These are phyloP conservation scores for Drosophila suzukii DNA, from an alignment of 1,140 invertebrate genomes.

Conservation along the genomic window DNA sequence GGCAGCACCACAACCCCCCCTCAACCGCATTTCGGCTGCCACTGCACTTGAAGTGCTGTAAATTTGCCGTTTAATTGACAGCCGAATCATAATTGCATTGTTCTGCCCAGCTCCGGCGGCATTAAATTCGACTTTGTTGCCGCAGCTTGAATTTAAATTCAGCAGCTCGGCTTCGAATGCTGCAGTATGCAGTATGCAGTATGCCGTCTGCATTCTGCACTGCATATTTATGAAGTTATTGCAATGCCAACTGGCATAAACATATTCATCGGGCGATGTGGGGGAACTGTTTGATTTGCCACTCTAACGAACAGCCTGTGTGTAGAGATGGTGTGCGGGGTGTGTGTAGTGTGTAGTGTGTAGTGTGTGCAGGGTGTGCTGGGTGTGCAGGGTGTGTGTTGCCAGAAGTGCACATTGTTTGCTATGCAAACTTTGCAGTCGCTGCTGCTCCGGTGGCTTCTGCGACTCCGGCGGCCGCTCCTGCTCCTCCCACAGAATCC, in stretches of 20 bases:
- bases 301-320: slow-evolving; percentile 43
- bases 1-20: background rate
- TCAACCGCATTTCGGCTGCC: background rate
- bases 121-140: slow-evolving; percentile 31
- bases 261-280: slow-evolving; percentile 39
- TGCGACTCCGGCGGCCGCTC: slow-evolving; percentile 3
- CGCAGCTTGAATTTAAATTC: slow-evolving; percentile 47
- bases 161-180: slow-evolving; percentile 19
- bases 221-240: slow-evolving; percentile 60
- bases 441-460: slow-evolving; percentile 17
- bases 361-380: background rate
- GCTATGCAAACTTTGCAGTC: slow-evolving; percentile 56
- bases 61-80: slow-evolving; percentile 61
- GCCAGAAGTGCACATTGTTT: slow-evolving; percentile 60
- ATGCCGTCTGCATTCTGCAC: slow-evolving; percentile 4
- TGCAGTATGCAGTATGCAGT: slow-evolving; percentile 1
- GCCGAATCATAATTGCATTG: slow-evolving; percentile 52
- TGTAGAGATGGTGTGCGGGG: background rate
- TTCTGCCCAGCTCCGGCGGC: background rate
- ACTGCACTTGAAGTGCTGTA: slow-evolving; percentile 45
- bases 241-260: slow-evolving; percentile 55
- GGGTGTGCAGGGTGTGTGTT: slow-evolving; percentile 10
- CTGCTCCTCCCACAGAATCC: background rate
- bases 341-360: background rate
- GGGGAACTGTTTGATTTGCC: slow-evolving; percentile 42